Evolutionary conservation across 2,797 vertebrate genomes (phyloP).

Genomic region (Hirundo rustica): DNA sequence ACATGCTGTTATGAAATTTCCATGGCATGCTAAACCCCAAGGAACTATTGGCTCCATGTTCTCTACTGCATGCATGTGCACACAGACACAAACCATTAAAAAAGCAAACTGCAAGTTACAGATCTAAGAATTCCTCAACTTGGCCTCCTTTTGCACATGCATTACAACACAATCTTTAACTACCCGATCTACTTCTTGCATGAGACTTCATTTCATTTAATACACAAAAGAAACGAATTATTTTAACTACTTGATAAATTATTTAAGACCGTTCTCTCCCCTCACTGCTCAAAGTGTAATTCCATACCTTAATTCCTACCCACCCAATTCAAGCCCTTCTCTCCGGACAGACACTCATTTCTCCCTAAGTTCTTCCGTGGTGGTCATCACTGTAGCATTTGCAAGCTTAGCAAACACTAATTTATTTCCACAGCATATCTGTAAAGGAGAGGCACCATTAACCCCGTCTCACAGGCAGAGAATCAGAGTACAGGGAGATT

Average conservation of each 20-base stretch:
- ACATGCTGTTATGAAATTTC: rapidly evolving
- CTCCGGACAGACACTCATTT: background rate
- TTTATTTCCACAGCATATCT: background rate
- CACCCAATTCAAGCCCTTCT: background rate
- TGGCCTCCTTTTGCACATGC: background rate
- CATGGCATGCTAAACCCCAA: background rate
- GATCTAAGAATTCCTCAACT: background rate
- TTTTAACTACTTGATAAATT: background rate
- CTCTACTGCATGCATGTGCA: background rate
- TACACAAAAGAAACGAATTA: background rate
- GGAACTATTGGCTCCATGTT: background rate
- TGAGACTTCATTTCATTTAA: background rate
- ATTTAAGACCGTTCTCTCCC: background rate
- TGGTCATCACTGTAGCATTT: background rate
- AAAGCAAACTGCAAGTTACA: background rate
- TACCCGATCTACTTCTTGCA: background rate
- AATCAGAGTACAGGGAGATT: background rate
- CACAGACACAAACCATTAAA: background rate
- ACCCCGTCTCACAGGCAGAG: background rate
- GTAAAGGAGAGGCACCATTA: background rate
- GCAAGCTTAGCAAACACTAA: background rate
- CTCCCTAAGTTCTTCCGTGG: background rate
- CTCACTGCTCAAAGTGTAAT: background rate
- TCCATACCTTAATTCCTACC: background rate
- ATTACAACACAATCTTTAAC: background rate